Conservation (phyloP, 2,113 vertebrate genomes). For the Thamnaconus septentrionalis region DNA sequence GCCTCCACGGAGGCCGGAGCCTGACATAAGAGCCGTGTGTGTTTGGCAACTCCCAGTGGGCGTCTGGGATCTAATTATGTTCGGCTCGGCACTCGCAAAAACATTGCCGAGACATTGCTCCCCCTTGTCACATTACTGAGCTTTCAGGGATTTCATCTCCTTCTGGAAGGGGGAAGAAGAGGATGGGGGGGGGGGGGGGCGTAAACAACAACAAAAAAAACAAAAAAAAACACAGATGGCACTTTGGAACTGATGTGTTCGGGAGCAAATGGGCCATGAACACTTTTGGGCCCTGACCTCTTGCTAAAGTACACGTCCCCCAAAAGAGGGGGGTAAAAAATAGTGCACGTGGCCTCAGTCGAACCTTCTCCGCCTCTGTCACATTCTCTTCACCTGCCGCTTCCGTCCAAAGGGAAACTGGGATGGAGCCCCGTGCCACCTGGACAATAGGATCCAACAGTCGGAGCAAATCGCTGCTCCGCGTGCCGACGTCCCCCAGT, state of each 20-base stretch:
- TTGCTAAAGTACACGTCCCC: slow-evolving; percentile 32
- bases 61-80: slow-evolving; percentile 54
- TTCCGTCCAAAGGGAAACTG: slow-evolving; percentile 30
- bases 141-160: slow-evolving; percentile 57
- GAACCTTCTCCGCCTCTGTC: background rate
- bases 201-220: too few species aligned
- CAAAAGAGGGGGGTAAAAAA: slow-evolving; percentile 30
- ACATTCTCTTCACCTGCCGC: slow-evolving; percentile 16
- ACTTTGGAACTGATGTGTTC: slow-evolving; percentile 59
- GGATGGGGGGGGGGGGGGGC: too few species aligned
- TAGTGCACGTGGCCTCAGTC: background rate
- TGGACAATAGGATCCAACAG: slow-evolving; percentile 32
- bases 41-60: slow-evolving; percentile 40
- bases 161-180: slow-evolving; percentile 24
- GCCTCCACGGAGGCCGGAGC: too few species aligned
- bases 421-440: slow-evolving; percentile 38
- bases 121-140: slow-evolving; percentile 47
- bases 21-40: slow-evolving; percentile 45
- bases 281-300: slow-evolving; percentile 48
- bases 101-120: slow-evolving; percentile 44
- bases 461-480: slow-evolving; percentile 48
- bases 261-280: slow-evolving; percentile 64
- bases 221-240: slow-evolving; percentile 68
- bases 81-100: slow-evolving; percentile 48
- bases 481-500: slow-evolving; percentile 36